Conservation (phyloP, 2,888 invertebrate genomes). For the Plagodis dolabraria region DNA sequence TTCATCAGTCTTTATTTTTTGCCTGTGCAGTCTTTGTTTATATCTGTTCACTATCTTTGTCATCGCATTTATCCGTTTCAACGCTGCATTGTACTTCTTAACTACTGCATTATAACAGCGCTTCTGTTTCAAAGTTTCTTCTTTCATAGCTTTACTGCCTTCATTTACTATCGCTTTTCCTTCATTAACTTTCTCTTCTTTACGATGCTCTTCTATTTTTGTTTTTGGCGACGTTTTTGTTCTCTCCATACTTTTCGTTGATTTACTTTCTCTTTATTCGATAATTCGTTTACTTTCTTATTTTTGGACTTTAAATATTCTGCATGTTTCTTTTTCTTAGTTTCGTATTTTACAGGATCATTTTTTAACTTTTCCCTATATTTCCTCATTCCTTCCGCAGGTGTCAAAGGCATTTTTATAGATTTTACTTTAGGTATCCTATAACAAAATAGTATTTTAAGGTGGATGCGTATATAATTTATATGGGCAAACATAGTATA, state of each 20-base stretch:
- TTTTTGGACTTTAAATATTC: conserved; percentile 22
- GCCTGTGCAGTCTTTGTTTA: conserved; percentile 19
- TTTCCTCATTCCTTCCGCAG: too few species aligned
- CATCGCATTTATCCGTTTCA: conserved; percentile 24
- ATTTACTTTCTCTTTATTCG: too few species aligned
- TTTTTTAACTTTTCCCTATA: conserved; percentile 22
- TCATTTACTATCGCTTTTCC: conserved; percentile 18
- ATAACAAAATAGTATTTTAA: too few species aligned
- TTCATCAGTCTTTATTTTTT: too few species aligned
- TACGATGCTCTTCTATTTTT: conserved; percentile 17
- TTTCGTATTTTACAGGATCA: conserved; percentile 21
- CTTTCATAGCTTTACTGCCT: conserved; percentile 3
- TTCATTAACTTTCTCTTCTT: conserved; percentile 2
- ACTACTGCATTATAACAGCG: too few species aligned
- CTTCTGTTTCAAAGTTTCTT: too few species aligned
- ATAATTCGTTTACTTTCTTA: conserved; percentile 22
- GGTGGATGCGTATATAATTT: too few species aligned
- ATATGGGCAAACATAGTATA: too few species aligned
- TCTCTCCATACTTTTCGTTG: too few species aligned
- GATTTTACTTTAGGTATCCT: too few species aligned
- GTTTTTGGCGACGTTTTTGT: too few species aligned
- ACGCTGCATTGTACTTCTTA: too few species aligned
- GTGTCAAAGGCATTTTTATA: conserved; percentile 18
- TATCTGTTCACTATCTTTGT: conserved; percentile 24
- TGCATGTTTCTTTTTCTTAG: conserved; percentile 20